Evolutionary conservation across 2,113 vertebrate genomes (phyloP), one percentile per base, ranked within the genome.

Genomic region (Andinoacara biseriatus): DNA sequence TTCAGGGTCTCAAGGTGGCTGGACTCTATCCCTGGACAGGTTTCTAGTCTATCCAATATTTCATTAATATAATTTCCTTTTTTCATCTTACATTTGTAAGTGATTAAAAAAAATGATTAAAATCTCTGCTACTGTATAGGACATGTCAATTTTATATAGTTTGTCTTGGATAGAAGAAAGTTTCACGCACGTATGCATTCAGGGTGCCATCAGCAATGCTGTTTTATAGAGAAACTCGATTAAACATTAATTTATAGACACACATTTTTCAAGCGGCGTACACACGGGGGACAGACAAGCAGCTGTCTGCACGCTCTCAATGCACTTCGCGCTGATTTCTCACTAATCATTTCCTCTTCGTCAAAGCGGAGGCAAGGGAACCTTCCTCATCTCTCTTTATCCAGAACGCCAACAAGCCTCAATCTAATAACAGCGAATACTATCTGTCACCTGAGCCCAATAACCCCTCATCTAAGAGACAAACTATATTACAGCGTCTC

Each of bases 211-310:
- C 84, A 78, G 86, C 60, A 62, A 56, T 52, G 76, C 79, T 76
- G 62, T 60, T 84, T 88, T 81, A 87, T 79, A 26, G 78, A 69
- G 81, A 80, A 89, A 89, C 81, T 76, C 56, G 43, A 60, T 89
- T 81, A 89, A 85, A 62, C 61, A 81, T 58, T 76, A 83, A 43
- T 86, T 87, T 83, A 62, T 29, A 22, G 74, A 63, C 58, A 35
- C 58, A 24, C 67, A 84, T 90, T 69, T 74, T 52, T 90, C 85
- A 81, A 79, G 15, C 49, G 15, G 87, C 67, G 79, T 35, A 83
- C 58, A 69, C 85, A 86, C 87, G 24, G 57, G 87, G 84, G 86
- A 84, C 61, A 63, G 38, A 65, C 15, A 78, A 78, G 82, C 86
- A 93, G 87, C 88, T 90, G 86, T 76, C 82, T 74, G 62, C 80